These are phyloP conservation scores for Stictonetta naevosa DNA, from an alignment of 2,113 vertebrate genomes.

Conservation along the genomic window DNA sequence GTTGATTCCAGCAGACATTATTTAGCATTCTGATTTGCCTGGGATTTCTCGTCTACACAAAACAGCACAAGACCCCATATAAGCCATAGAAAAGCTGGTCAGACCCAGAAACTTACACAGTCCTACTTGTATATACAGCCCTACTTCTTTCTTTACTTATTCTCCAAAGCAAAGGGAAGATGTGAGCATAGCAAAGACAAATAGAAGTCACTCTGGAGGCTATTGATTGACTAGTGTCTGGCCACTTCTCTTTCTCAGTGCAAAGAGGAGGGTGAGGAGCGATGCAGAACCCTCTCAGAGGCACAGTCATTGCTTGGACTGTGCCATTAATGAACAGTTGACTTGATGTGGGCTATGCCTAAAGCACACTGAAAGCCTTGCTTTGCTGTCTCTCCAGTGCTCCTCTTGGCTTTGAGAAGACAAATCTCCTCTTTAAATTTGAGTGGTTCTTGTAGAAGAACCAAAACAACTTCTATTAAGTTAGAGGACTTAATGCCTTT, in stretches of 20 bases:
- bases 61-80: not conserved
- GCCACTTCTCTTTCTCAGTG: not conserved
- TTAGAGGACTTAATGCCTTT: not conserved
- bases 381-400: not conserved
- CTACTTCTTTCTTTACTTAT: not conserved
- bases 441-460: not conserved
- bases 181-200: not conserved
- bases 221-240: conserved; percentile 6
- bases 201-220: not conserved
- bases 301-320: not conserved
- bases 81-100: not conserved
- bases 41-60: not conserved
- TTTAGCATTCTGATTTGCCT: not conserved
- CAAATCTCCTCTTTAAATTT: not conserved
- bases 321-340: not conserved
- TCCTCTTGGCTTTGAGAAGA: not conserved
- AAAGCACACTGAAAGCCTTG: not conserved
- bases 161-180: not conserved
- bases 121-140: not conserved
- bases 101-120: not conserved
- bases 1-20: not conserved
- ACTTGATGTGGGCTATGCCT: not conserved
- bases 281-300: not conserved
- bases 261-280: not conserved
- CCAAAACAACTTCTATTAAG: not conserved